Evolutionary conservation across 2,888 invertebrate genomes (phyloP), one percentile per base, ranked within the genome.

Genomic region (Cremastobaeus sp.): DNA sequence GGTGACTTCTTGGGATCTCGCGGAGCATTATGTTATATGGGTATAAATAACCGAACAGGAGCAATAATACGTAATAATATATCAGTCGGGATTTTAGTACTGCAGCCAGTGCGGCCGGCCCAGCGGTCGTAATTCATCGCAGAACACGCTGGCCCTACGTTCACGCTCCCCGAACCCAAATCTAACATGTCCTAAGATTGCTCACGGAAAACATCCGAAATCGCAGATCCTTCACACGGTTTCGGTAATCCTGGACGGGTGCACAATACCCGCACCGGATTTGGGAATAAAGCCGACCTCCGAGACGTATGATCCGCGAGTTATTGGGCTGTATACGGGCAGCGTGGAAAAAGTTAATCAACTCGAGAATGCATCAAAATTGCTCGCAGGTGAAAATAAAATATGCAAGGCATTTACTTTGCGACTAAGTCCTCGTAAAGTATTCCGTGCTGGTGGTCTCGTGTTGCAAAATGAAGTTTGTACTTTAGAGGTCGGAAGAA

Each of bases 51-150:
- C 87, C 85, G 86, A 85, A 85, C 83, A 81, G 84, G 83, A 84
- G 86, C 86, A 87, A 87, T 87, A 86, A 87, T 87, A 87, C 87
- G 87, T 87, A 87, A 88, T 88, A 88, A 88, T 88, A 88, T 88
- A 88, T 88, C 87, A 88, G 87, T 83, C 85, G 85, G 87, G 87
- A 88, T 88, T 87, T 86, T 86, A 86, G 87, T 86, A 82, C 84
- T 82, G 87, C 80, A 84, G 84, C 83, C 79, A 81, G 82, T 79
- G 80, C 83, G 83, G 77, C 69, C 76, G 85, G 84, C 87, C 86
- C 87, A 86, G 64, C 52, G 87, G 85, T 87, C 87, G 87, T 87
- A 87, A 88, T 81, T 87, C 87, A 87, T 87, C 85, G 86, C 84
- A 79, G 79, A 76, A 79, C 82, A 80, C 79, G 64, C 79, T 78